Base-by-base conservation (phyloP, 2,113 vertebrate genomes). In the Percina caprodes region DNA sequence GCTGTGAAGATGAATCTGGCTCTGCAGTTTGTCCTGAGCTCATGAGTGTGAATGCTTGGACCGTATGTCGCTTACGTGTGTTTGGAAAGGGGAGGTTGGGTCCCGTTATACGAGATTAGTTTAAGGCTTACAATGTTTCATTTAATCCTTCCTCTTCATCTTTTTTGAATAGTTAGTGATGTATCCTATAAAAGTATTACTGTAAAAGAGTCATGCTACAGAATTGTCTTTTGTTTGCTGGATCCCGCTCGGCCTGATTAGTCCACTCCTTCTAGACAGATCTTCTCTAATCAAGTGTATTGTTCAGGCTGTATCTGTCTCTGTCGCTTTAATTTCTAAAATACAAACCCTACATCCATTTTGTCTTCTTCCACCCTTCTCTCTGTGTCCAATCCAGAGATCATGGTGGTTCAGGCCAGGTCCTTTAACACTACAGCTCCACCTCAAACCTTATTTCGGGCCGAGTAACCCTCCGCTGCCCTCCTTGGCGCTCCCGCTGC, bases 401-500 rank as follows among this genome's bases (percentile, higher is more conserved):
- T 91, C 79, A 87, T 59, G 59, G 76, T 74, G 86, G 79, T 45
- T 68, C 69, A 65, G 55, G 15, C 77, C 39, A 10, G 30, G 52
- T 69, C 71, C 69, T 62, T 39, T 4, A 35, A 62, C 67, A 19
- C 80, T 56, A 8, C 18, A 19, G 61, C 69, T 69, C 74, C 33
- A 16, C 33, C 49, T 1, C 4, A 6, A 55, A 12, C 61, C 66
- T 88, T 86, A 95, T 83, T 95, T 96, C 1, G 92, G 92, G 85
- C 94, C 92, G 0, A 93, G 90, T 14, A 91, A 39, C 11, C 90
- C 92, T 11, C 88, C 91, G 18, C 92, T 92, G 55, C 94, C 94
- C 15, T 96, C 96, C 71, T 94, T 96, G 90, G 96, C 85, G 88
- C 93, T 94, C 0, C 95, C 59, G 54, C 94, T 94, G 5, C 98